These are phyloP conservation scores for Gastrophysa polygoni DNA, from an alignment of 2,888 invertebrate species.

Conservation along the genomic window DNA sequence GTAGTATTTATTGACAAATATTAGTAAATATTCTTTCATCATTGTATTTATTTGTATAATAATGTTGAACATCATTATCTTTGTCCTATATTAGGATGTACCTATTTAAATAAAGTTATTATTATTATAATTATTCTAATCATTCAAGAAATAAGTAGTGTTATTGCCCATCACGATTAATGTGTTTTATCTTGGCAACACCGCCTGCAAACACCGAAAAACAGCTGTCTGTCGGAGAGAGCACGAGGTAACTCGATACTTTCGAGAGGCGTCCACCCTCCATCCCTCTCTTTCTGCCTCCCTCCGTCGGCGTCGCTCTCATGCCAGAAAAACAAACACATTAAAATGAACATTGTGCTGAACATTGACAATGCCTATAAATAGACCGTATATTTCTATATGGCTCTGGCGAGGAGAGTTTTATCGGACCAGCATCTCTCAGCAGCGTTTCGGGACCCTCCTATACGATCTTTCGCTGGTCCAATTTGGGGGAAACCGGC, in stretches of 20 bases:
- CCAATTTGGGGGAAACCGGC: not conserved
- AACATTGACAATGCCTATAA: conserved; percentile 61
- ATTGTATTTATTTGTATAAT: conserved; percentile 1
- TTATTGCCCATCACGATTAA: no score
- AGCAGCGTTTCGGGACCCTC: not conserved
- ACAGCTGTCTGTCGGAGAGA: conserved; percentile 56
- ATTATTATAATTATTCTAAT: no score
- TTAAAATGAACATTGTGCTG: conserved; percentile 59
- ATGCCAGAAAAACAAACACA: conserved; percentile 59
- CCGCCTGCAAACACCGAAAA: conserved; percentile 53
- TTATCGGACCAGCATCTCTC: not conserved
- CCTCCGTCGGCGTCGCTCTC: conserved; percentile 47
- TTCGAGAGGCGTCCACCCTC: conserved; percentile 56
- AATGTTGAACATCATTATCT: no score
- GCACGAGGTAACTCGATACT: conserved; percentile 58
- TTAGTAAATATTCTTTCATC: no score
- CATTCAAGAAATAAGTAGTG: no score
- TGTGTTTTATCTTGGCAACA: no score
- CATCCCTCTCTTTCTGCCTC: conserved; percentile 31
- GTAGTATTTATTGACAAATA: not conserved
- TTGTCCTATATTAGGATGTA: no score
- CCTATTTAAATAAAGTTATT: no score
- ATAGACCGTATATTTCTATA: conserved; percentile 59
- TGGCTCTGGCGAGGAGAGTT: conserved; percentile 45
- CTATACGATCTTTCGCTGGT: not conserved